Conservation (phyloP, 1,140 invertebrate genomes). For the Achroia grisella region DNA sequence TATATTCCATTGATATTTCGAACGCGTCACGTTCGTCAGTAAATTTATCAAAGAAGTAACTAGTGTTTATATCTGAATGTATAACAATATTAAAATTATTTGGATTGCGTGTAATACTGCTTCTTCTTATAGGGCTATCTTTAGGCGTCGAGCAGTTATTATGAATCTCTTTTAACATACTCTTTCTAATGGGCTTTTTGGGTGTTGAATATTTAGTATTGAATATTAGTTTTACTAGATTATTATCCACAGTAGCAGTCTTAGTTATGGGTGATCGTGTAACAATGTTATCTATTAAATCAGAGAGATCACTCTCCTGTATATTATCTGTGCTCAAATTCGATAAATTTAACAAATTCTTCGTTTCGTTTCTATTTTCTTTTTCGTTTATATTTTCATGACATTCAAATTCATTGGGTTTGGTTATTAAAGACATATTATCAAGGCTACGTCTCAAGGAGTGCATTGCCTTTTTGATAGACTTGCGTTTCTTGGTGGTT, state of each 20-base stretch:
- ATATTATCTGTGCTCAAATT: slow-evolving; percentile 68
- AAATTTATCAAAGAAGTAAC: slow-evolving; percentile 66
- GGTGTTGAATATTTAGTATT: slow-evolving; percentile 37
- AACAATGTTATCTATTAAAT: slow-evolving; percentile 76
- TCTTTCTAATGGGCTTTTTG: slow-evolving; percentile 24
- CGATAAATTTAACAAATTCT: slow-evolving; percentile 34
- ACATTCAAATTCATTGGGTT: slow-evolving; percentile 10
- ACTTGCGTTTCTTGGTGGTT: slow-evolving; percentile 34
- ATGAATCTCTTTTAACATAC: slow-evolving; percentile 19
- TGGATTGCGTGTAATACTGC: slow-evolving; percentile 7
- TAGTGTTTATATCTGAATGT: slow-evolving; percentile 39
- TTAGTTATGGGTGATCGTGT: slow-evolving; percentile 39
- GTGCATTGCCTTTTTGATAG: slow-evolving; percentile 18
- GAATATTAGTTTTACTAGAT: slow-evolving; percentile 53
- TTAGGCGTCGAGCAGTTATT: slow-evolving; percentile 61
- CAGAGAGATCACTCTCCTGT: slow-evolving; percentile 73
- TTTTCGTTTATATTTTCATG: slow-evolving; percentile 18
- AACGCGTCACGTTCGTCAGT: slow-evolving; percentile 57
- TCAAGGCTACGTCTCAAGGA: slow-evolving; percentile 28
- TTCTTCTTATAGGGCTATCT: slow-evolving; percentile 37
- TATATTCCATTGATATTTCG: slow-evolving; percentile 60
- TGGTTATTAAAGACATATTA: slow-evolving; percentile 20
- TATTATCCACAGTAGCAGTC: slow-evolving; percentile 45
- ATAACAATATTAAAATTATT: slow-evolving; percentile 13
- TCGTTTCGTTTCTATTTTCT: slow-evolving; percentile 25